Evolutionary conservation across 1,140 invertebrate species (phyloP), one percentile per base, ranked within the genome.

Genomic region (Sitophilus oryzae): DNA sequence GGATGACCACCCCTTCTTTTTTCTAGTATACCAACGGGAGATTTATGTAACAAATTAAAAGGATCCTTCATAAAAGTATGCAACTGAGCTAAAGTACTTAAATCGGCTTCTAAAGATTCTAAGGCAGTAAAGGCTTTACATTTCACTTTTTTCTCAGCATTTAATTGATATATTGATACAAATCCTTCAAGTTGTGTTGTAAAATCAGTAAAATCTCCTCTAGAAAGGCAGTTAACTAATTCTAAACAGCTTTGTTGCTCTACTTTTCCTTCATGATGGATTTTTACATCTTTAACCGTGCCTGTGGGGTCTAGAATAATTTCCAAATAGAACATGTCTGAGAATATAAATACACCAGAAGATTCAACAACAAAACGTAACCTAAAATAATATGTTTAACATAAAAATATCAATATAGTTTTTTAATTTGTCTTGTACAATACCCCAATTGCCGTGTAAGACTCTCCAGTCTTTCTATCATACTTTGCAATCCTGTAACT

Each of bases 271-370:
- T 93, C 89, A 71, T 94, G 90, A 73, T 91, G 88, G 62, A 95
- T 88, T 76, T 94, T 95, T 1, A 96, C 92, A 80, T 96, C 93
- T 70, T 87, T 86, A 0, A 96, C 85, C 38, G 80, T 79, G 36
- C 91, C 93, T 51, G 78, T 83, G 38, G 62, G 50, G 19, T 71
- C 65, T 22, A 96, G 74, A 25, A 90, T 68, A 56, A 97, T 88
- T 77, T 96, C 92, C 58, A 97, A 79, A 71, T 93, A 95, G 73
- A 96, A 97, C 92, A 96, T 96, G 70, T 96, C 93, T 0, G 91
- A 94, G 19, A 89, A 93, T 72, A 96, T 94, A 65, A 94, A 94
- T 30, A 84, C 82, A 36, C 81, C 86, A 60, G 80, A 79, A 65
- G 77, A 79, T 48, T 83, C 83, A 48, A 82, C 76, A 63, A 84